These are phyloP conservation scores for Epiblema foenella DNA, from an alignment of 2,888 invertebrate species.

Conservation along the genomic window DNA sequence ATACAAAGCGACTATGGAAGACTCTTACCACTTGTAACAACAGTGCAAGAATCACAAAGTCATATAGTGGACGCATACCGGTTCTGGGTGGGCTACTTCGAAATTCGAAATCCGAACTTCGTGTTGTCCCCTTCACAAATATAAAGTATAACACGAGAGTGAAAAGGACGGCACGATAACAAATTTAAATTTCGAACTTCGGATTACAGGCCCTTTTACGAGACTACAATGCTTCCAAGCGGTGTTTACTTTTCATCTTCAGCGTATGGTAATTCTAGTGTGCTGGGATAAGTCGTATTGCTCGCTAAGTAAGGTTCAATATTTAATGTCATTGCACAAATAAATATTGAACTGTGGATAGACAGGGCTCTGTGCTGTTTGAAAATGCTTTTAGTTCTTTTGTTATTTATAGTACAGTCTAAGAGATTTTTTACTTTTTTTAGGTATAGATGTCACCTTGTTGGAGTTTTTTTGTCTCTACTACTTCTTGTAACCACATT, in stretches of 20 bases:
- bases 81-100: too few species aligned
- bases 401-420: not conserved
- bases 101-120: too few species aligned
- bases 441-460: too few species aligned
- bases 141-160: too few species aligned
- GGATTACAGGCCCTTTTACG: too few species aligned
- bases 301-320: not conserved
- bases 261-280: conserved; percentile 26
- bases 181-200: too few species aligned
- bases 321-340: not conserved
- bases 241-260: conserved; percentile 41
- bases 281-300: not conserved
- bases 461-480: too few species aligned
- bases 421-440: not conserved
- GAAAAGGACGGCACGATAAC: too few species aligned
- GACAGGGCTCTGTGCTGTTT: not conserved
- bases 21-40: conserved; percentile 32
- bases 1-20: conserved; percentile 21
- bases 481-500: too few species aligned
- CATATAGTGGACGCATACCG: conserved; percentile 27
- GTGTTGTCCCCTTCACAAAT: too few species aligned
- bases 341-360: not conserved
- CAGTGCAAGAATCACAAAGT: conserved; percentile 37
- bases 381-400: not conserved
- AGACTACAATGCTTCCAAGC: conserved; percentile 10